Percentiles rank a stretch among this genome's conserved stretches.
phyloP scores from a whole-genome alignment of 2,888 invertebrate species.

The Corbicula japonica region DNA sequence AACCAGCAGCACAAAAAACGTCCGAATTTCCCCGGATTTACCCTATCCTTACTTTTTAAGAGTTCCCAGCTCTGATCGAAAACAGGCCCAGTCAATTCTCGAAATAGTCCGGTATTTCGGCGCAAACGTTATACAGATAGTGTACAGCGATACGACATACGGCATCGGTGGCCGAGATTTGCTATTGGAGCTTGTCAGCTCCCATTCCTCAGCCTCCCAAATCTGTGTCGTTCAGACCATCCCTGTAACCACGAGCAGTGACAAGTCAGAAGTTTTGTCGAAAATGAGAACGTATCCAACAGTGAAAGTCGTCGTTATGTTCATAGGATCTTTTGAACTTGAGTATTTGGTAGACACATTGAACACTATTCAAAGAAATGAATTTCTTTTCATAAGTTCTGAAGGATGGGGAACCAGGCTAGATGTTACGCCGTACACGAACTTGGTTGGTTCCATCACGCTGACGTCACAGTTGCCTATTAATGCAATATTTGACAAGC shows the following conservation, averaged over 20 bases:
- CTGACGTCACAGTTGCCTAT: constrained; percentile 4
- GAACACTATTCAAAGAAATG: background rate
- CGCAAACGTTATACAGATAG: constrained; percentile 36
- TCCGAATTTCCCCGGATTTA: no score
- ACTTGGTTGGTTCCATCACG: constrained; percentile 15
- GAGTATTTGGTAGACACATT: constrained; percentile 1
- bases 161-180: constrained; percentile 23
- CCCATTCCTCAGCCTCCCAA: no score
- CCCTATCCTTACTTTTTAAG: constrained; percentile 47
- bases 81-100: constrained; percentile 36
- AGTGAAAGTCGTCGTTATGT: constrained; percentile 15
- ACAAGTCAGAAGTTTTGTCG: background rate
- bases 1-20: no score
- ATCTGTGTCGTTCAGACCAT: constrained; percentile 20
- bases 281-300: background rate
- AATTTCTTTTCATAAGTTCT: constrained; percentile 21
- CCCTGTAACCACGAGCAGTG: background rate
- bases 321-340: constrained; percentile 14
- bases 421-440: background rate
- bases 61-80: constrained; percentile 32
- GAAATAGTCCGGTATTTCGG: constrained; percentile 32
- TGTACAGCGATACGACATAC: constrained; percentile 35
- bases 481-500: constrained; percentile 11
- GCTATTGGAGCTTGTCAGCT: background rate
- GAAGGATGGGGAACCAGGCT: constrained; percentile 27